These are phyloP conservation scores for Zaprionus obscuricornis DNA, from an alignment of 2,888 invertebrate species.

Conservation along the genomic window DNA sequence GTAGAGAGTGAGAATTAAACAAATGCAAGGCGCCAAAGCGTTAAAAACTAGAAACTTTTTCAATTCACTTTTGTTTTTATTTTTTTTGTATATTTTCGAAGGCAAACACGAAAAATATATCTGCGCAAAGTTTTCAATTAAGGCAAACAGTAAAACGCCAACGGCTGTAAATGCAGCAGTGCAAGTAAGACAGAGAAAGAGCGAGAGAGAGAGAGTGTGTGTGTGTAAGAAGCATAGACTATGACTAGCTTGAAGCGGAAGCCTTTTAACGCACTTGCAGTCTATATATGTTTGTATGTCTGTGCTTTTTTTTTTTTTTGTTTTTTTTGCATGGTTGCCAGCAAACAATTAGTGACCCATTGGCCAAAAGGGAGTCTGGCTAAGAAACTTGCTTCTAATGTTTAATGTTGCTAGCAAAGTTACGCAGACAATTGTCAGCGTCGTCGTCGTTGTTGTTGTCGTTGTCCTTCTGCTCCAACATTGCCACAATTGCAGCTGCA, in stretches of 20 bases:
- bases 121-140: slow-evolving; percentile 70
- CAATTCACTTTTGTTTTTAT: slow-evolving; percentile 62
- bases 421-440: slow-evolving; percentile 7
- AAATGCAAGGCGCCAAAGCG: slow-evolving; percentile 72
- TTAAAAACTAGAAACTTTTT: slow-evolving; percentile 72
- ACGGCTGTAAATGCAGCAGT: slow-evolving; percentile 45
- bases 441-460: too few species aligned
- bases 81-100: slow-evolving; percentile 36
- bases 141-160: slow-evolving; percentile 68
- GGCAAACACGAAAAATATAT: slow-evolving; percentile 65
- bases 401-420: slow-evolving; percentile 33
- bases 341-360: slow-evolving; percentile 66
- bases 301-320: too few species aligned
- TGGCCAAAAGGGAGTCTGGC: slow-evolving; percentile 39
- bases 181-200: slow-evolving; percentile 12
- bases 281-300: slow-evolving; percentile 51
- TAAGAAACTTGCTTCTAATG: too few species aligned
- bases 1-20: slow-evolving; percentile 35
- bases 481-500: too few species aligned
- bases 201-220: background rate
- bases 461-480: too few species aligned
- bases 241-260: slow-evolving; percentile 16
- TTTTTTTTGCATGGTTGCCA: too few species aligned
- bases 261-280: slow-evolving; percentile 56
- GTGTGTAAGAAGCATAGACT: background rate